These are phyloP conservation scores for Eptatretus burgeri DNA, from an alignment of 2,113 vertebrate genomes.

Conservation along the genomic window DNA sequence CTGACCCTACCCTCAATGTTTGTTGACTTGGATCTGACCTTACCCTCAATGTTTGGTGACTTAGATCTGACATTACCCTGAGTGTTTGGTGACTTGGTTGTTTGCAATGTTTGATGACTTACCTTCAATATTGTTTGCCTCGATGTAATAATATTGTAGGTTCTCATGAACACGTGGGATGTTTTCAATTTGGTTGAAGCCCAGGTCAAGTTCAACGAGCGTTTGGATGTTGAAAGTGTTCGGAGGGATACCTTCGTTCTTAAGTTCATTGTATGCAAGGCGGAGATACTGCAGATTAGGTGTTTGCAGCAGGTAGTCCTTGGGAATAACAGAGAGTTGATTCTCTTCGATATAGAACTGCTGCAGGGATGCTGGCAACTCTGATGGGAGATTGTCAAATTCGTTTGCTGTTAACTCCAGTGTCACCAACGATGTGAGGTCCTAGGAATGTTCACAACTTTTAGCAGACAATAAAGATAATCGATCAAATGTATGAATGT, in stretches of 20 bases:
- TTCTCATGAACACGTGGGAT: slow-evolving; percentile 51
- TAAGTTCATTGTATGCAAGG: slow-evolving; percentile 54
- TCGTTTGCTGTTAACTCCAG: slow-evolving; percentile 57
- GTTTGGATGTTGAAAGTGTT: slow-evolving; percentile 64
- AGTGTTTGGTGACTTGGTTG: too few species aligned
- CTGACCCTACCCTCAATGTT: too few species aligned
- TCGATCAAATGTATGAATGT: too few species aligned
- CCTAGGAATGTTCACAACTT: too few species aligned
- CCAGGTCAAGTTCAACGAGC: slow-evolving; percentile 67
- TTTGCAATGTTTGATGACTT: slow-evolving; percentile 11
- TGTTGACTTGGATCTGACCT: too few species aligned
- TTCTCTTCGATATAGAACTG: slow-evolving; percentile 78
- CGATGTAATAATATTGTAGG: slow-evolving; percentile 68
- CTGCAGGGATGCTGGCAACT: slow-evolving; percentile 38
- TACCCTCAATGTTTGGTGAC: too few species aligned
- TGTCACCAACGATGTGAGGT: slow-evolving; percentile 35
- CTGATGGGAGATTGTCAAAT: slow-evolving; percentile 39
- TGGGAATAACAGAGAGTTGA: slow-evolving; percentile 36
- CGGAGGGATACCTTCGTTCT: slow-evolving; percentile 39
- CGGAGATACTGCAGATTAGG: slow-evolving; percentile 46
- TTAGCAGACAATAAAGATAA: too few species aligned
- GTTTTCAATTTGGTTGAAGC: slow-evolving; percentile 65
- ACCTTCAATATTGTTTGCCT: slow-evolving; percentile 80
- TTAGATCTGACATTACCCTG: too few species aligned
- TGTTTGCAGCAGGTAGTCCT: slow-evolving; percentile 31